Base-by-base conservation (phyloP, 2,113 vertebrate genomes). In the Anolis sagrei region DNA sequence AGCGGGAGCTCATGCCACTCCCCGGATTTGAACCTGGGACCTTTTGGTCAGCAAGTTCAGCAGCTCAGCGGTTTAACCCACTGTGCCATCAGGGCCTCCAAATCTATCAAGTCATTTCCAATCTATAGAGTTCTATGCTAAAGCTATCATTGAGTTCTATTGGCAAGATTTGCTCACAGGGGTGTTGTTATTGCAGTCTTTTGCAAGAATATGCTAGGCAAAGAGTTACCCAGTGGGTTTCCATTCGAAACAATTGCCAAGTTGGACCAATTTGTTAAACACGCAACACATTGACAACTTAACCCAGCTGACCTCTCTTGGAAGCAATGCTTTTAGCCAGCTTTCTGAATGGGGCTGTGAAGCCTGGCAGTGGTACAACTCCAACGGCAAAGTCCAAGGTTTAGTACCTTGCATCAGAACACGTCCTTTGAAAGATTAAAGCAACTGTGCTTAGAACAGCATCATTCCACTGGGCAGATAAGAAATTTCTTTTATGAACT, bases 341-440 rank as follows among this genome's bases (percentile, higher is more conserved):
- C 29, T 19, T 49, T 34, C 49, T 61, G 9, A 72, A 64, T 54
- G 13, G 32, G 34, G 73, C 82, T 51, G 66, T 48, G 87, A 86
- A 18, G 4, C 0, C 76, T 25, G 39, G 86, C 72, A 84, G 16
- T 1, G 76, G 32, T 77, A 82, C 62, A 84, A 74, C 86, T 82
- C 36, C 49, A 72, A 64, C 85, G 81, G 48, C 72, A 80, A 88
- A 90, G 92, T 94, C 89, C 89, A 88, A 90, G 16, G 90, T 88
- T 90, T 89, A 84, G 61, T 64, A 82, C 25, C 51, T 62, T 0
- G 0, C 83, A 83, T 82, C 89, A 91, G 85, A 51, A 49, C 62
- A 74, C 85, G 80, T 54, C 79, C 48, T 77, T 81, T 81, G 14
- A 61, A 66, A 89, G 87, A 93, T 72, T 74, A 29, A n/a, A 81